Evolutionary conservation across 2,113 vertebrate genomes (phyloP), one percentile per base, ranked within the genome.

Genomic region (Lonchura striata): DNA sequence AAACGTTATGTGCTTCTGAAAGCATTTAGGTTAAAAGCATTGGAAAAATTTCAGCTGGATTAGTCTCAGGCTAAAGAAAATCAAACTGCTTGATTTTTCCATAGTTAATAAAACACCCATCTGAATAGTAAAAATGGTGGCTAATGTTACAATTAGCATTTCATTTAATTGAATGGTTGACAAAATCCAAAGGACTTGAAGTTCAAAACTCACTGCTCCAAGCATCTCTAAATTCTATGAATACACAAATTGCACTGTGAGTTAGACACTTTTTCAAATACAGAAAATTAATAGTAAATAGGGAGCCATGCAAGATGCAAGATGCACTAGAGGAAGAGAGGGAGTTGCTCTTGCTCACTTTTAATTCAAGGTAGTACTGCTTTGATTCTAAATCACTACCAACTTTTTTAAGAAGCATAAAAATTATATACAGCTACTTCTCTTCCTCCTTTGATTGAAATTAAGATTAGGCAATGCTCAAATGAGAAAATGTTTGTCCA

Each of bases 201-300:
- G 3, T 69, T 24, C 10, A 57, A 78, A 89, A 33, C 4, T 20
- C 31, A 69, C 44, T 68, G 33, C 17, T 90, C 19, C 28, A 61
- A 17, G 15, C 21, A 68, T 71, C 8, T 76, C 16, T 52, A 85
- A 85, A 80, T 79, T 68, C 28, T 59, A 19, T 56, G 21, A 92
- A 39, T 64, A 76, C 30, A 57, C 9, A 65, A 76, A 83, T 33
- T 57, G 16, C 8, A 39, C 14, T 16, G 11, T 57, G 61, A 74
- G 4, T 3, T 19, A n/a, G 88, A 35, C 0, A 0, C 0, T 59
- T 89, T 11, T 75, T 16, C 8, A 22, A 53, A 72, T 44, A 52
- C 33, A 65, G 14, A 44, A 35, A 79, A 79, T 30, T 3, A 59
- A 46, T 11, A 63, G 5, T 56, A 27, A 66, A n/a, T 33, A 75